Evolutionary conservation across 2,113 vertebrate genomes (phyloP), one percentile per base, ranked within the genome.

Genomic region (Petrocephalus zakoni): DNA sequence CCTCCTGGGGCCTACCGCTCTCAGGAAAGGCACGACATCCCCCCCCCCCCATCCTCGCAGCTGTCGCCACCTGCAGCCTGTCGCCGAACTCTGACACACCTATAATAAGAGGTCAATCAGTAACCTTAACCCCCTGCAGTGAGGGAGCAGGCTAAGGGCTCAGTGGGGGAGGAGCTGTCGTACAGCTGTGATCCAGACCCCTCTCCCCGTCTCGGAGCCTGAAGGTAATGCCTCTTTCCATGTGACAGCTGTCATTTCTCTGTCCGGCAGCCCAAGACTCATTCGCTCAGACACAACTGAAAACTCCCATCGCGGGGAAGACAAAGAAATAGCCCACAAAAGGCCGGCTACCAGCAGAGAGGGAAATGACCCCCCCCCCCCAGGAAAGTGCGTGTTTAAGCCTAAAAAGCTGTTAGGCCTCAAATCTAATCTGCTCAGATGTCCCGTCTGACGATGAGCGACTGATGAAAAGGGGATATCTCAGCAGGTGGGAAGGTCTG

Each of bases 51-150:
- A 21, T 10, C 19, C 85, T 17, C 8, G 6, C 52, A 56, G 37
- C 51, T 87, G 52, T 87, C 52, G 19, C 22, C 68, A 11, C 29
- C 25, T 37, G 37, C 34, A 46, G 13, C 78, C 21, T 34, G 82
- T 82, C 15, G 86, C 37, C 78, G 55, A 88, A 86, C 89, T 90
- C 61, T 90, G 84, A 88, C 90, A 84, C 64, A 29, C 34, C 82
- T 10, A 87, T 86, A 90, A 92, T 89, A 55, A 90, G 25, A 87
- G 90, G 88, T 89, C 88, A 49, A 87, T 61, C 61, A 58, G 56
- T 87, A 58, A 75, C 47, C 22, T 55, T 51, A 49, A n/a, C 51
- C 5, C 19, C 86, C 56, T 42, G 4, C 37, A 47, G 46, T 19
- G 81, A 51, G 19, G n/a, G 19, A 5, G 42, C 42, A 78, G 49